A percentile compares a stretch with the other conserved stretches of the same genome.
Conservation (phyloP, 2,113 vertebrate species). For the Ptilonorhynchus violaceus region DNA sequence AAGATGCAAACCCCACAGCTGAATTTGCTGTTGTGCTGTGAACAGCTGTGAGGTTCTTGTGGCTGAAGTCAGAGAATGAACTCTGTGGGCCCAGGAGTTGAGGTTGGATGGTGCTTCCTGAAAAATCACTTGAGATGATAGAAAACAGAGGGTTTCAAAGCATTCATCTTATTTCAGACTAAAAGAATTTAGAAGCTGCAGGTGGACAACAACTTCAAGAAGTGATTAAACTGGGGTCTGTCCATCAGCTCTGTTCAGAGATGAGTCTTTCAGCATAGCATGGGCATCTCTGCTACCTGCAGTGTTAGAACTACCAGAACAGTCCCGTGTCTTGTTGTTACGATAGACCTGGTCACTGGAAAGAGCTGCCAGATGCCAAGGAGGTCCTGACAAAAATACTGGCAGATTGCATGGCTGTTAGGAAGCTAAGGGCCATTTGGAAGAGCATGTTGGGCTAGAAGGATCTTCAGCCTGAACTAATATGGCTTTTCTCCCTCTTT, state of each 20-base stretch:
- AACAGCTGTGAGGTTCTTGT: background rate
- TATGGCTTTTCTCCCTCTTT: background rate
- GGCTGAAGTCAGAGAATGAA: background rate
- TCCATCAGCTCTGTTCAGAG: fast-evolving
- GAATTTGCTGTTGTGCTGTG: background rate
- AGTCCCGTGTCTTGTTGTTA: background rate
- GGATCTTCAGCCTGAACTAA: background rate
- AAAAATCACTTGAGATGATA: background rate
- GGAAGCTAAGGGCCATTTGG: background rate
- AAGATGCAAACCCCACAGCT: background rate
- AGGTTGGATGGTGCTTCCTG: background rate
- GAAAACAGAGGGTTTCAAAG: background rate
- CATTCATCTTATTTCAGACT: background rate
- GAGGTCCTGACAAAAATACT: background rate
- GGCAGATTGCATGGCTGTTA: background rate
- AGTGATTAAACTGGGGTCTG: background rate
- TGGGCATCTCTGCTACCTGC: background rate
- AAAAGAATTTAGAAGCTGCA: background rate
- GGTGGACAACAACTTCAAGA: background rate
- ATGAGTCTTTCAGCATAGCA: background rate
- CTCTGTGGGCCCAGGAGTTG: background rate
- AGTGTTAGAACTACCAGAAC: background rate
- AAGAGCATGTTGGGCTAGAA: background rate
- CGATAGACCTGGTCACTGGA: background rate
- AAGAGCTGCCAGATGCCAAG: background rate